A percentile compares a stretch with the other conserved stretches of the same genome.
phyloP scores from a whole-genome alignment of 2,888 invertebrate genomes.

The Microctonus brassicae region DNA sequence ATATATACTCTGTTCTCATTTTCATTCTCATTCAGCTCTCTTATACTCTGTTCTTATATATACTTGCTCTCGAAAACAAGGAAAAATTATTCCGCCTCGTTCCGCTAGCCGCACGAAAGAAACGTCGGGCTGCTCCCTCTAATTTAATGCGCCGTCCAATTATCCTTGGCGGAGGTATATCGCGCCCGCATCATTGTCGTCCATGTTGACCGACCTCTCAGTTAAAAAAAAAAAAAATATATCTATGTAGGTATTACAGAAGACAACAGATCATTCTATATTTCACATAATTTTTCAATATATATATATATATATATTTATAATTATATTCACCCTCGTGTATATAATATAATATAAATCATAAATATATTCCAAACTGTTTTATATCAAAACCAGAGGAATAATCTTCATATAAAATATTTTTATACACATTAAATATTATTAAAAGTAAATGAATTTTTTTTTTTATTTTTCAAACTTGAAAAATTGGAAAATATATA shows the following conservation, averaged over 20 bases:
- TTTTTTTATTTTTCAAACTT: too few relatives aligned
- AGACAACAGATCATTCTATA: background rate
- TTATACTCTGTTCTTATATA: too few relatives aligned
- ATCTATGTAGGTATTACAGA: background rate
- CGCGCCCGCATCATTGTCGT: slow-evolving; percentile 41
- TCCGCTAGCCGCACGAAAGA: slow-evolving; percentile 50
- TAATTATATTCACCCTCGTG: too few relatives aligned
- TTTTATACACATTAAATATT: too few relatives aligned
- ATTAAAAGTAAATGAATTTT: too few relatives aligned
- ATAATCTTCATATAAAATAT: too few relatives aligned
- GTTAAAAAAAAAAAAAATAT: background rate
- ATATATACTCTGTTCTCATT: background rate
- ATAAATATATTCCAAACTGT: too few relatives aligned
- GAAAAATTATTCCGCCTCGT: slow-evolving; percentile 60
- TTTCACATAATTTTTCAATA: background rate
- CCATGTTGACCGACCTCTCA: slow-evolving; percentile 15
- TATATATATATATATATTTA: background rate
- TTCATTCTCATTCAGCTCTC: slow-evolving; percentile 10
- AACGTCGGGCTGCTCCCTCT: slow-evolving; percentile 56
- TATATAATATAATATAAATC: too few relatives aligned
- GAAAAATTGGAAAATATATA: too few relatives aligned
- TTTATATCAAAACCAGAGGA: too few relatives aligned
- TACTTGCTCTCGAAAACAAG: slow-evolving; percentile 58
- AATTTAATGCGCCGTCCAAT: slow-evolving; percentile 66
- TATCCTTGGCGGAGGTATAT: slow-evolving; percentile 57